Base-by-base conservation (phyloP, 2,888 invertebrate species). In the Caenorhabditis sp. region DNA sequence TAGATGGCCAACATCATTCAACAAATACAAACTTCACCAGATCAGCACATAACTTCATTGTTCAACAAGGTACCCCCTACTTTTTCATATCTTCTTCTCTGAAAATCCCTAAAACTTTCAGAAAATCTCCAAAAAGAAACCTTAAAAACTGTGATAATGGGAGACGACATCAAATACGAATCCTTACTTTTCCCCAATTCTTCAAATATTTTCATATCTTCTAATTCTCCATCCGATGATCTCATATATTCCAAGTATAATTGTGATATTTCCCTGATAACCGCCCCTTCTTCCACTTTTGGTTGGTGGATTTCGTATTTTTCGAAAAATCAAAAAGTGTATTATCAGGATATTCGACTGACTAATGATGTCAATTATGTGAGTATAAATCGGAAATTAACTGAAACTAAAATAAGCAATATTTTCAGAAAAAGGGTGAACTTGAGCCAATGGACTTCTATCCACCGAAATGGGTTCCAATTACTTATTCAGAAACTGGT, bases 311-410 rank as follows among this genome's bases (percentile, higher is more conserved):
- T 70, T 27, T 64, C 64, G 1, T 70, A 63, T 21, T n/a, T 70
- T 21, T 63, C 70, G 8, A 70, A 70, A 49, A 54, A 62, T 36
- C 59, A 70, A 52, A 21, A 25, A 1, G 66, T 70, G 0, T 70
- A 59, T 59, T 70, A 70, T 60, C 66, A 66, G 56, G 70, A 70
- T 59, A 70, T 70, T 43, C 43, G 62, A 23, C 31, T 50, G 1
- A 70, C 70, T 0, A 70, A 70, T n/a, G 70, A 70, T 36, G 66
- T 70, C 5, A 66, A 66, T 27, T 70, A 66, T 56, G 70, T 70
- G 49, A 62, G 36, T 31, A 7, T 53, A 50, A n/a, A n/a, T n/a
- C n/a, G n/a, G n/a, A n/a, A n/a, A 10, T 7, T 31, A 7, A 31
- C 31, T 31, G 31, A n/a, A n/a, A n/a, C n/a, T n/a, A n/a, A n/a